Conservation (phyloP, 2,113 vertebrate genomes). For the Oophaga pumilio region DNA sequence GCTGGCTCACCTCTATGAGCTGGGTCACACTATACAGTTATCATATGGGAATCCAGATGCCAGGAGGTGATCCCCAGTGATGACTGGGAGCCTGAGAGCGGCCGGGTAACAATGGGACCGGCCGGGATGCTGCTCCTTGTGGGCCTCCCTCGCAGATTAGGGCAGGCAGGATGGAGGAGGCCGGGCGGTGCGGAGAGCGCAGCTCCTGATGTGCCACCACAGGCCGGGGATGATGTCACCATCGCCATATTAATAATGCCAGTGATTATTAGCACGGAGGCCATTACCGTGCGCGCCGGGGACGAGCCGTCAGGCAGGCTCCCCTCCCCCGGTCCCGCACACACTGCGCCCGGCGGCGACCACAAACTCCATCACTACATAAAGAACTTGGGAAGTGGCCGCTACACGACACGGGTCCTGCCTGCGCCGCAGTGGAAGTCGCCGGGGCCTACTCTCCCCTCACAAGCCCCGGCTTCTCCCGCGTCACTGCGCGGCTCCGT, state of each 20-base stretch:
- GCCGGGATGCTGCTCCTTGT: background rate
- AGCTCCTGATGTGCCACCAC: no score
- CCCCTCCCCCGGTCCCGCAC: no score
- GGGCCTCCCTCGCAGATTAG: constrained; percentile 17
- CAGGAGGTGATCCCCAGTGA: no score
- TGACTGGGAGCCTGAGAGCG: no score
- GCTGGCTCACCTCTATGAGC: no score
- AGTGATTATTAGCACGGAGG: constrained; percentile 22
- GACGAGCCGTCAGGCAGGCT: no score
- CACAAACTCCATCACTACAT: background rate
- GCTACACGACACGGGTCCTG: background rate
- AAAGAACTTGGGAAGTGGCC: constrained; percentile 42
- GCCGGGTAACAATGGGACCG: background rate
- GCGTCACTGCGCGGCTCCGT: background rate
- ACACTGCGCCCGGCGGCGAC: no score
- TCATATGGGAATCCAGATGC: no score
- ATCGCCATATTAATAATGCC: constrained; percentile 20
- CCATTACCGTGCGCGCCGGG: constrained; percentile 11
- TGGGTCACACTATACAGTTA: no score
- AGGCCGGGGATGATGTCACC: no score
- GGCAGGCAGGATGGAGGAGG: background rate
- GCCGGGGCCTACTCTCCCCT: background rate
- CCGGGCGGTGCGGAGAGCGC: background rate
- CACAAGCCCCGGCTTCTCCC: background rate
- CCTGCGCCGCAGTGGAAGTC: background rate